Base-by-base conservation (phyloP, 2,113 vertebrate species). In the Toxotes jaculatrix region DNA sequence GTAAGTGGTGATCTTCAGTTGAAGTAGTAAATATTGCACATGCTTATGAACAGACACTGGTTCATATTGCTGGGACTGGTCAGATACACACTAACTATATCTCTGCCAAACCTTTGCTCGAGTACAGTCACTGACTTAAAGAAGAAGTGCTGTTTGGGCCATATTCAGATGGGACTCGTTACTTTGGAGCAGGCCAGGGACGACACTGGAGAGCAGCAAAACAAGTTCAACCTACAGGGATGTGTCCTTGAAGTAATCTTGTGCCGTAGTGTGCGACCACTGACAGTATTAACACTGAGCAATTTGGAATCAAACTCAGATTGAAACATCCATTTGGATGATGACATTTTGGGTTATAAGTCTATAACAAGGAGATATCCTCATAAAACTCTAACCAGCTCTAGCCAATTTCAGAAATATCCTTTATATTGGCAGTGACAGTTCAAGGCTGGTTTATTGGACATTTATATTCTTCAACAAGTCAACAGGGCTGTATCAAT, bases 111-210 rank as follows among this genome's bases (percentile, higher is more conserved):
- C 12, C 7, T 59, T 49, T 53, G 23, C 23, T 49, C 51, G 19
- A 45, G 27, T 32, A 23, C 36, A 63, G 43, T 56, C 42, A 51
- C 42, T 64, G 43, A 27, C 40, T 45, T 40, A 21, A 74, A 19
- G 32, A 38, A 55, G 56, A 57, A 34, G 32, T 60, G 70, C 55
- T 74, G 69, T 69, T 70, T 14, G 16, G 82, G 79, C 32, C 34
- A 43, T 87, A 91, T 88, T 92, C 92, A 93, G 79, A 31, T 5
- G 93, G 84, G 93, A 93, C 92, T 93, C 83, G 78, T 94, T 94
- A 94, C 87, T 86, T 88, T 82, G 43, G 79, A 84, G 27, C 9
- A 76, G 67, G 71, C 70, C 69, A 16, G 56, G 62, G 72, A 87
- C 75, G 77, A 27, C 32, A 49, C 45, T 51, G 57, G n/a, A 49